These are phyloP conservation scores for Halcyon badia DNA, from an alignment of 2,797 vertebrate species.

Conservation along the genomic window DNA sequence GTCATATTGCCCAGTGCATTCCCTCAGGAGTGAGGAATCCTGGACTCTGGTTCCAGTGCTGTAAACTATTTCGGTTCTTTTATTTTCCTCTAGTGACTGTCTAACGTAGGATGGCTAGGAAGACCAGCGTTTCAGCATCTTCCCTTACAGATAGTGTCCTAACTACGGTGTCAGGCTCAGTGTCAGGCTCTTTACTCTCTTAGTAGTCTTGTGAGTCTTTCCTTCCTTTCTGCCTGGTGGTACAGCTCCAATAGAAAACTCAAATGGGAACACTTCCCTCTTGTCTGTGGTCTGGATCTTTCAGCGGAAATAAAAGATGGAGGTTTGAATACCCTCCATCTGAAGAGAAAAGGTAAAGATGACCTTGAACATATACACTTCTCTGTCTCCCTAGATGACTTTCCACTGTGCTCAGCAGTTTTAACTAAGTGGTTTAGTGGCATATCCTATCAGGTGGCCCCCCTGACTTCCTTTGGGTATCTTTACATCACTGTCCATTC, in stretches of 20 bases:
- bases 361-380: neutral
- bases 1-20: neutral
- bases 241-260: neutral
- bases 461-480: neutral
- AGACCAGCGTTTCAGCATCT: neutral
- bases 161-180: neutral
- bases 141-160: neutral
- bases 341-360: neutral
- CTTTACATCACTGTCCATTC: neutral
- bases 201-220: neutral
- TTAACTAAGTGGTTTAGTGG: neutral
- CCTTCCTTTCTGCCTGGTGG: neutral
- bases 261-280: neutral
- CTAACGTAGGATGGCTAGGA: neutral
- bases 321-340: neutral
- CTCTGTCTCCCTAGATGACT: neutral
- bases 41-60: neutral
- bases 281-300: neutral
- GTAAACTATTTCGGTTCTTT: neutral
- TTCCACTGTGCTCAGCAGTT: neutral
- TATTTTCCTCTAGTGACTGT: neutral
- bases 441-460: neutral
- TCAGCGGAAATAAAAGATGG: neutral
- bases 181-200: neutral
- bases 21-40: neutral